Evolutionary conservation across 2,113 vertebrate species (phyloP).

Genomic region (Atherinomorus stipes): DNA sequence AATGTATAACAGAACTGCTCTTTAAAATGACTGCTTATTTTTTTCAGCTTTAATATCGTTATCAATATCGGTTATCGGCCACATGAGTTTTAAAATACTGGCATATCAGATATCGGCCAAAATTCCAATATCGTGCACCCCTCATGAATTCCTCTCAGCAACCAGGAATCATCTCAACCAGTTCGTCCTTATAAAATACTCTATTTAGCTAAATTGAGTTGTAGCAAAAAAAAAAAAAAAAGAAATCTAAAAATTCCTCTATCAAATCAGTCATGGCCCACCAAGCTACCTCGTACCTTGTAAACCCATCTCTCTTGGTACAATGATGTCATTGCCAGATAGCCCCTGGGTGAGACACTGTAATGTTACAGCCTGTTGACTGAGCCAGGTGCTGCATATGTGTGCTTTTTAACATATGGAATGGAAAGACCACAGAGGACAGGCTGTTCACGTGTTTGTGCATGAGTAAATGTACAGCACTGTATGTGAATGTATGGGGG

Average conservation of each 20-base stretch:
- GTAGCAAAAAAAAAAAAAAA: no score
- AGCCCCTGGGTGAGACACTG: conserved; percentile 49
- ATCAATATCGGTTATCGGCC: no score
- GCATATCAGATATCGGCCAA: no score
- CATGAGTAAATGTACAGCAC: conserved; percentile 22
- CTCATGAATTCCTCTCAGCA: not conserved
- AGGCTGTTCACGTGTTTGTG: conserved; percentile 39
- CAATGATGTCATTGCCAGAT: conserved; percentile 67
- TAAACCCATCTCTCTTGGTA: conserved; percentile 38
- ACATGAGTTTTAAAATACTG: no score
- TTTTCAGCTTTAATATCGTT: no score
- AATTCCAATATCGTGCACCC: no score
- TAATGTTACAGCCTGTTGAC: conserved; percentile 80
- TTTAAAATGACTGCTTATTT: no score
- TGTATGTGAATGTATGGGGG: conserved; percentile 41
- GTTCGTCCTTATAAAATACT: conserved; percentile 27
- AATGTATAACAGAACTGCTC: no score
- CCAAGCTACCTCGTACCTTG: conserved; percentile 30
- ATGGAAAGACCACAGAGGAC: conserved; percentile 28
- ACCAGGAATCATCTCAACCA: not conserved
- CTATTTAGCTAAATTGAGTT: conserved; percentile 25
- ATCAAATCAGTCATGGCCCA: conserved; percentile 10
- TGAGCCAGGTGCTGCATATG: conserved; percentile 47
- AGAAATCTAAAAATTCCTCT: no score
- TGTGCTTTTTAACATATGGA: conserved; percentile 55